Evolutionary conservation across 2,888 invertebrate species (phyloP).

Genomic region (Amiota mariae): DNA sequence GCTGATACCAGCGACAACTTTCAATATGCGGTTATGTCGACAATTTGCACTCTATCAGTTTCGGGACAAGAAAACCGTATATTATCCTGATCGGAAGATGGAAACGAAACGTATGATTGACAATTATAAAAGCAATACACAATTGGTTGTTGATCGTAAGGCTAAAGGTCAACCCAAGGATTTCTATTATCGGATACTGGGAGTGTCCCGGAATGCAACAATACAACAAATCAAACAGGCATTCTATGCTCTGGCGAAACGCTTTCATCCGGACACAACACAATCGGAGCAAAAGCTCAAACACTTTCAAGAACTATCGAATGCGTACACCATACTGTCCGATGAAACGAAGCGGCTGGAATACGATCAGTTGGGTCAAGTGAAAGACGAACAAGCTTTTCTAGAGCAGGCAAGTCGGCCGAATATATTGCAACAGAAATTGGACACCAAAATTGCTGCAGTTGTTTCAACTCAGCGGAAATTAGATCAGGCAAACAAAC

Average conservation of each 20-base stretch:
- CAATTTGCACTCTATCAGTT: slow-evolving; percentile 60
- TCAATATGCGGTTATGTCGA: slow-evolving; percentile 31
- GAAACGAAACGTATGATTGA: slow-evolving; percentile 56
- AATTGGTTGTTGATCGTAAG: slow-evolving; percentile 25
- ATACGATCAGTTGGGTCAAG: slow-evolving; percentile 66
- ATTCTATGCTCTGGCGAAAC: slow-evolving; percentile 70
- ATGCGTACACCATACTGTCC: slow-evolving; percentile 92
- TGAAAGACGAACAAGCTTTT: slow-evolving; percentile 59
- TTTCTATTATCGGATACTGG: slow-evolving; percentile 69
- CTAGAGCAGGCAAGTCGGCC: slow-evolving; percentile 58
- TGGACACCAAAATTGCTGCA: background rate
- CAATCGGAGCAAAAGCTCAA: slow-evolving; percentile 60
- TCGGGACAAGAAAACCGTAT: slow-evolving; percentile 52
- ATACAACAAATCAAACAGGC: slow-evolving; percentile 68
- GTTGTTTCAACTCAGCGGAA: slow-evolving; percentile 19
- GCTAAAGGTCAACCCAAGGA: slow-evolving; percentile 59
- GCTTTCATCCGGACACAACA: slow-evolving; percentile 69
- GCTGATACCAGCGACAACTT: no score
- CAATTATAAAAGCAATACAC: slow-evolving; percentile 20
- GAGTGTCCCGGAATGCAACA: slow-evolving; percentile 58
- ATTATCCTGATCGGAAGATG: slow-evolving; percentile 64
- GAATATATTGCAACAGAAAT: slow-evolving; percentile 8
- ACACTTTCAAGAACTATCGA: slow-evolving; percentile 90
- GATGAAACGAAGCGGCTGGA: slow-evolving; percentile 89
- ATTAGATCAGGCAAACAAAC: slow-evolving; percentile 26